Percentiles rank a stretch among this genome's conserved stretches.
phyloP scores from a whole-genome alignment of 2,888 invertebrate genomes.

The Diarsia dahlii region DNA sequence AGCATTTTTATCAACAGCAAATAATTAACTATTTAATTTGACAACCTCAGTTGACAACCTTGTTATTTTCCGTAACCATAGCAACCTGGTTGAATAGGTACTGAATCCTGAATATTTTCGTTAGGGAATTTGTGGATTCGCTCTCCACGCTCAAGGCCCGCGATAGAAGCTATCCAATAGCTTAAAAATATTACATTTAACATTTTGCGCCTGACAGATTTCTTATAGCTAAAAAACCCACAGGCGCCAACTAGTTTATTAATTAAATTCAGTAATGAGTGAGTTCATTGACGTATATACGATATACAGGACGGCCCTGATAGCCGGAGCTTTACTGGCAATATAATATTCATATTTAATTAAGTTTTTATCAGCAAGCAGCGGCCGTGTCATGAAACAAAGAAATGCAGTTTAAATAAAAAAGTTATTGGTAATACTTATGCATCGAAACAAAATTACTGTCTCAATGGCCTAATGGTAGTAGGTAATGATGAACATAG shows the following conservation, averaged over 20 bases:
- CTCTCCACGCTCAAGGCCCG: too few species aligned
- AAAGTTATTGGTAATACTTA: neutral
- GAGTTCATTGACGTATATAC: slow-evolving; percentile 41
- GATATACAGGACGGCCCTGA: slow-evolving; percentile 9
- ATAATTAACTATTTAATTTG: too few species aligned
- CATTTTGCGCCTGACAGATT: slow-evolving; percentile 35
- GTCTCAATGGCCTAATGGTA: neutral
- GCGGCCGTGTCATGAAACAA: slow-evolving; percentile 23
- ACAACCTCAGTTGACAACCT: too few species aligned
- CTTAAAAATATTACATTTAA: neutral
- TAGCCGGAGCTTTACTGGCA: slow-evolving; percentile 36
- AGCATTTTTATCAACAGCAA: too few species aligned
- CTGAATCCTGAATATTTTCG: too few species aligned
- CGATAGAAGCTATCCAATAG: too few species aligned
- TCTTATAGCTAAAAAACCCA: slow-evolving; percentile 1
- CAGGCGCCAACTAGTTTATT: slow-evolving; percentile 38
- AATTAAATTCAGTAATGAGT: slow-evolving; percentile 35
- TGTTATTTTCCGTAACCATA: too few species aligned
- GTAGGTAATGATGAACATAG: too few species aligned
- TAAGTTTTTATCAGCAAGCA: slow-evolving; percentile 49
- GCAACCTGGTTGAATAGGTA: too few species aligned
- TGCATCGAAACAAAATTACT: neutral
- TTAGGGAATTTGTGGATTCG: too few species aligned
- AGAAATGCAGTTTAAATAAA: slow-evolving; percentile 17
- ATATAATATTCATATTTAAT: slow-evolving; percentile 48